Conservation (phyloP, 2,888 invertebrate species). For the Drosophila gaucha region DNA sequence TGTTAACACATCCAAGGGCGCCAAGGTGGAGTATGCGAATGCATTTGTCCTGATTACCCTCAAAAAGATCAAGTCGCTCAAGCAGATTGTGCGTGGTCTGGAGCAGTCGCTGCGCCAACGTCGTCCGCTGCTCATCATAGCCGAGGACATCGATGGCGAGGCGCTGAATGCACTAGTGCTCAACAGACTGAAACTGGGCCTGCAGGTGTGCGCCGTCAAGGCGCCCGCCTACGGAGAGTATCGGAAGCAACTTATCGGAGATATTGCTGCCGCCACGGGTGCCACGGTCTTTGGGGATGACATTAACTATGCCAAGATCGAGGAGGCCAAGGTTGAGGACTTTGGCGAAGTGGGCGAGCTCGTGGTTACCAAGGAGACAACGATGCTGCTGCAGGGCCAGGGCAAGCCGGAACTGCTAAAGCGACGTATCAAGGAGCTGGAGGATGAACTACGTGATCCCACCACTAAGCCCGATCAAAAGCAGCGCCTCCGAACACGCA, state of each 20-base stretch:
- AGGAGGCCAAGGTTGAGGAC: conserved; percentile 92
- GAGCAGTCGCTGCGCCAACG: conserved; percentile 97
- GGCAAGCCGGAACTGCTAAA: conserved; percentile 92
- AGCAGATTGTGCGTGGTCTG: conserved; percentile 97
- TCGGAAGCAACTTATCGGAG: conserved; percentile 94
- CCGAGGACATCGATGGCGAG: conserved; percentile 98
- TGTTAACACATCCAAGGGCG: conserved; percentile 98
- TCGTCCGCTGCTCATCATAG: conserved; percentile 96
- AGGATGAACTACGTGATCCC: conserved; percentile 93
- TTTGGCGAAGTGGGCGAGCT: conserved; percentile 95
- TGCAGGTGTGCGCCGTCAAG: conserved; percentile 97
- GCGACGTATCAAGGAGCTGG: conserved; percentile 91
- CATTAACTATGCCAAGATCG: conserved; percentile 93
- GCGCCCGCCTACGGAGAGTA: conserved; percentile 98
- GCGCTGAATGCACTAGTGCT: conserved; percentile 96
- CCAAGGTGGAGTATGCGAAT: conserved; percentile 98
- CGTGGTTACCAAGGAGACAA: conserved; percentile 96
- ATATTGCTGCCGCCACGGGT: conserved; percentile 96
- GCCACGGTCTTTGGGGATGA: conserved; percentile 98
- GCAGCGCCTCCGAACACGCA: conserved; percentile 95
- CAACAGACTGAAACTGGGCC: conserved; percentile 95
- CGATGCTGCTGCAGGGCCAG: conserved; percentile 89
- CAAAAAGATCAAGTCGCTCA: conserved; percentile 98
- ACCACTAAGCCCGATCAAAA: conserved; percentile 97
- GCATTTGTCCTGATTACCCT: conserved; percentile 96